These are phyloP conservation scores for Ceratitis capitata DNA, from an alignment of 1,140 invertebrate species.

Conservation along the genomic window DNA sequence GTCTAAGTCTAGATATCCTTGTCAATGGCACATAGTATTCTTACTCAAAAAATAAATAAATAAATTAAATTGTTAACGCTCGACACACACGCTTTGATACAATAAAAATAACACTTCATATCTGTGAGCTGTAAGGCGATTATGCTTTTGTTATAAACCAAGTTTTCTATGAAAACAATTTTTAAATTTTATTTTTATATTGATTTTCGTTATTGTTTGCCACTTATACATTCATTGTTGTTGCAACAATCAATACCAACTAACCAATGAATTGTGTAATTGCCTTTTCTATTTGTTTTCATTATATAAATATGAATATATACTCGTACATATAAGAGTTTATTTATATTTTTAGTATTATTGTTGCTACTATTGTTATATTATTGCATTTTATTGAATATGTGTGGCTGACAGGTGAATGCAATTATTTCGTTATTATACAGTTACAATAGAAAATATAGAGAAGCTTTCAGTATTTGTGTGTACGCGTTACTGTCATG, in stretches of 20 bases:
- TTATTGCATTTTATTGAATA: neutral
- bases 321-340: no score
- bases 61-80: no score
- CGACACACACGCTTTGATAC: no score
- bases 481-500: neutral
- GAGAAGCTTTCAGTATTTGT: neutral
- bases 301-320: neutral
- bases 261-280: constrained; percentile 10
- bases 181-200: neutral
- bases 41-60: no score
- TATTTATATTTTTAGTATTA: no score
- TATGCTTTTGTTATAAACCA: neutral
- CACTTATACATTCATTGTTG: neutral
- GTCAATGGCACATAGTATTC: no score
- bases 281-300: constrained; percentile 2
- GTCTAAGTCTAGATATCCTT: no score
- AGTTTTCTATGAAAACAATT: neutral
- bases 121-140: neutral
- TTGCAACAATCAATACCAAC: neutral
- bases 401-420: neutral
- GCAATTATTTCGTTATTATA: neutral
- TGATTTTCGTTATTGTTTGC: neutral
- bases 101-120: no score
- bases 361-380: neutral
- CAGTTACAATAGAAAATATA: no score